Base-by-base conservation (phyloP, 2,888 invertebrate species). In the Torymus tubicola region DNA sequence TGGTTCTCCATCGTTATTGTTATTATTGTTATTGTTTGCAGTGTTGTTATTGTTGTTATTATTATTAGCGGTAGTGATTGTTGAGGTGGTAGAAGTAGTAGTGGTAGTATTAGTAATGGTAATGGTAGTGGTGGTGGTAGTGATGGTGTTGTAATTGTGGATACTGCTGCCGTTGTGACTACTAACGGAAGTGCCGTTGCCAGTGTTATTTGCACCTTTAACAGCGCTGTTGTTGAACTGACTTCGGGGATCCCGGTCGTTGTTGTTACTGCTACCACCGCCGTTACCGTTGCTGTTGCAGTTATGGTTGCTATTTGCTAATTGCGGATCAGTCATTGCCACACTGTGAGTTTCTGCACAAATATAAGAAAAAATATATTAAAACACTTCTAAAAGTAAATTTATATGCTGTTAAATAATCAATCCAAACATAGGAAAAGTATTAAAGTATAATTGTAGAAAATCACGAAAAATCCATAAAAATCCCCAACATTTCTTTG, bases 1-100 rank as follows among this genome's bases (percentile, higher is more conserved):
- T 88, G 93, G 93, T 88, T 94, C 94, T 84, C 88, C 88, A 68
- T 84, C 76, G 67, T 78, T 78, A 12, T 80, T 84, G 73, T 85
- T 86, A 71, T 84, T 84, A 64, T 82, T 85, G 58, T 85, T 85
- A 73, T 85, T 86, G 80, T 85, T 85, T 73, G 85, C 85, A 79
- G 86, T 88, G 81, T 86, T 87, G 79, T 87, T 87, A 78, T 86
- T 87, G 83, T 85, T 81, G 60, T 75, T 83, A 76, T 79, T 83
- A 76, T 83, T 83, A 81, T 83, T 82, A 81, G 81, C 83, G 76
- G 82, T 83, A 67, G 76, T 83, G 58, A 81, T 86, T 61, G n/a
- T 58, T n/a, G n/a, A n/a, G n/a, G n/a, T n/a, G n/a, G n/a, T n/a
- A n/a, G n/a, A n/a, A n/a, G 24, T 24, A 3, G 24, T 84, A 64